Evolutionary conservation across 2,888 invertebrate genomes (phyloP), one percentile per base, ranked within the genome.

Genomic region (Conus canariensis): DNA sequence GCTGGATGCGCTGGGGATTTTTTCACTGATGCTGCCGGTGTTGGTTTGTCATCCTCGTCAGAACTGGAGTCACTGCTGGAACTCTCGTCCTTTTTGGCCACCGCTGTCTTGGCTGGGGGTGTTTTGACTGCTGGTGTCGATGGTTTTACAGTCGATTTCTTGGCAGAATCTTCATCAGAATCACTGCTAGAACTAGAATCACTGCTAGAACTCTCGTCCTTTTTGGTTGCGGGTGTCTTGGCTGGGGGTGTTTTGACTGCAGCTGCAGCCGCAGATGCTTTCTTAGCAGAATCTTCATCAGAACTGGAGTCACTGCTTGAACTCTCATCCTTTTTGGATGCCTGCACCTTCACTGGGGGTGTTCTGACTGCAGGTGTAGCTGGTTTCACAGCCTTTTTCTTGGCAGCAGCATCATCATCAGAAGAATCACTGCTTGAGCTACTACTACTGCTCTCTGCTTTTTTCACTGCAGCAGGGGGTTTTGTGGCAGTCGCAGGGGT

Each of bases 291-390:
- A 25, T 91, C 85, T 8, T 89, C 89, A 10, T 91, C 90, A 56
- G 90, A 90, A 83, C 90, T 90, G 80, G 93, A 94, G 86, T 94
- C 94, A 60, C 93, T 93, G 91, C 77, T 89, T 90, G 14, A 67
- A 82, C 1, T 90, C 82, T 25, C 90, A 90, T n/a, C 82, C 90
- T 88, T 88, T 80, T 8, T 88, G 90, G 45, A 64, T 56, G n/a
- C 10, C n/a, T 45, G 2, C 45, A 4, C 45, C 45, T 45, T 45
- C 45, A 3, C 45, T 45, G 45, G 45, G 45, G 45, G 45, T 45
- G 45, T 45, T 45, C 45, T 19, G n/a, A 25, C 80, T 25, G 19
- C 12, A 87, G 80, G 88, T 4, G 87, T 77, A 45, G 88, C 82
- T 22, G 67, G 70, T 70, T 88, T 89, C 25, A 88, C 90, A 58